A percentile compares a stretch with the other conserved stretches of the same genome.
phyloP scores from a whole-genome alignment of 2,113 vertebrate genomes.

The Mohoua ochrocephala region DNA sequence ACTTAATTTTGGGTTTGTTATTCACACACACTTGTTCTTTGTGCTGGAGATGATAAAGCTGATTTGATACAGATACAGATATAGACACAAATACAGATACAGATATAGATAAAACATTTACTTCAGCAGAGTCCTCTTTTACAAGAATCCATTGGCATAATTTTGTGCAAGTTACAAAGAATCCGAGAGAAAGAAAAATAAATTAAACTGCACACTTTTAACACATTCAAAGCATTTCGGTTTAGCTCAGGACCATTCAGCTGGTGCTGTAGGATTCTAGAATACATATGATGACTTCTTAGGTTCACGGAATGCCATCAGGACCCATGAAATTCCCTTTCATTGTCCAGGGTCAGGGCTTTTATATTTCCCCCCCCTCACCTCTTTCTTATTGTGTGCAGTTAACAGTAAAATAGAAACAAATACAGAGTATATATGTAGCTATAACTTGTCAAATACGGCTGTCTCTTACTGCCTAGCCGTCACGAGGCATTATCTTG shows the following conservation, averaged over 20 bases:
- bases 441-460: neutral
- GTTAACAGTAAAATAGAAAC: neutral
- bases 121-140: neutral
- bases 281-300: neutral
- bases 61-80: neutral
- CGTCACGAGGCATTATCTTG: neutral
- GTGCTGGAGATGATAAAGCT: neutral
- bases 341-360: rapidly evolving
- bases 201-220: neutral
- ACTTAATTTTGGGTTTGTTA: neutral
- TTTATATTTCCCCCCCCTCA: neutral
- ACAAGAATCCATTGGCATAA: neutral
- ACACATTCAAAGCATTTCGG: neutral
- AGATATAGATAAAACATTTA: neutral
- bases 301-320: neutral
- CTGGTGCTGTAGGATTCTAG: neutral
- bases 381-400: neutral
- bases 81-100: neutral
- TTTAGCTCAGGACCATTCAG: neutral
- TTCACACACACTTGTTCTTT: neutral
- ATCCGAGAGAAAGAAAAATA: neutral
- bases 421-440: neutral
- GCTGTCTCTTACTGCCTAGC: neutral
- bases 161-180: neutral
- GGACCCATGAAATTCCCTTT: neutral